These are phyloP conservation scores for Caenorhabditis becei DNA, from an alignment of 2,888 invertebrate species.

Conservation along the genomic window DNA sequence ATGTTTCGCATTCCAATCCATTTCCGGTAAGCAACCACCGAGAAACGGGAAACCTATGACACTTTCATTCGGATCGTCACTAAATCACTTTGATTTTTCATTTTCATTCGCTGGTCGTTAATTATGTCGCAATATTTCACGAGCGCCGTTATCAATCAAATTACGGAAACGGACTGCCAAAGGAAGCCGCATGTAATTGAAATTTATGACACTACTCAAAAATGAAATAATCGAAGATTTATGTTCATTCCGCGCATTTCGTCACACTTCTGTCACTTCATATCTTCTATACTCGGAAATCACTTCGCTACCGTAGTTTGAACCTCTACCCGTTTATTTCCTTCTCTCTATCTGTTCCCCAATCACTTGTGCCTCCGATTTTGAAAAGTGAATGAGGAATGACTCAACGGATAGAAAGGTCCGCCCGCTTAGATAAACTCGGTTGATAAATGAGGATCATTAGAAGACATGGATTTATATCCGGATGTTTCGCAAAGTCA, in stretches of 20 bases:
- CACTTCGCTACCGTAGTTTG: neutral
- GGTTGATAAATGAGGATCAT: conserved; percentile 49
- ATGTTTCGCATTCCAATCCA: neutral
- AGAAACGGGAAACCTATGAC: conserved; percentile 12
- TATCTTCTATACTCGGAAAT: too few relatives aligned
- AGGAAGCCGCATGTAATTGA: conserved; percentile 52
- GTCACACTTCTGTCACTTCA: neutral
- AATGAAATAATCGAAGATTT: conserved; percentile 37
- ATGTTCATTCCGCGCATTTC: conserved; percentile 40
- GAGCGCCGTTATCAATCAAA: conserved; percentile 45
- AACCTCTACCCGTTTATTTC: neutral
- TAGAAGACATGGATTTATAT: conserved; percentile 55
- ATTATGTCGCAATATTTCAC: conserved; percentile 50
- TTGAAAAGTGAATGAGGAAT: conserved; percentile 38
- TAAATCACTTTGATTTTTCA: conserved; percentile 31
- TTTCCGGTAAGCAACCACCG: conserved; percentile 1
- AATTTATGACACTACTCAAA: conserved; percentile 43
- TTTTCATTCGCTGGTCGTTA: conserved; percentile 29
- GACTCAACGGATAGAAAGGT: conserved; percentile 57
- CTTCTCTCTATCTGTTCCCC: conserved; percentile 1
- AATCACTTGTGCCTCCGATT: conserved; percentile 6
- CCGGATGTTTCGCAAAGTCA: conserved; percentile 5
- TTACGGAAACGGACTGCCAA: conserved; percentile 45
- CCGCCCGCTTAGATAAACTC: conserved; percentile 55
- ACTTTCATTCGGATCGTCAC: conserved; percentile 21